These are phyloP conservation scores for Galerucella nymphaeae DNA, from an alignment of 2,888 invertebrate species.

Conservation along the genomic window DNA sequence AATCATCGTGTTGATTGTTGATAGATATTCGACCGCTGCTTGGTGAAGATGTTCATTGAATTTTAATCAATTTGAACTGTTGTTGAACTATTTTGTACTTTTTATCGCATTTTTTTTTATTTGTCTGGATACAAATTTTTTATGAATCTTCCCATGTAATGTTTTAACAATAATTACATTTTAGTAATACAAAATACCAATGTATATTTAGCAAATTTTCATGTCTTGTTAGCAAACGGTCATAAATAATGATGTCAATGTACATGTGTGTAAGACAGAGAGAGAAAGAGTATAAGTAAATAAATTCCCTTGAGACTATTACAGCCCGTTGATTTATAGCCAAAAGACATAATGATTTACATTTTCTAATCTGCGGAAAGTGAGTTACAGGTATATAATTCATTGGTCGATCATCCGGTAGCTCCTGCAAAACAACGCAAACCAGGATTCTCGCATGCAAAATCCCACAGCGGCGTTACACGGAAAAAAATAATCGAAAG, in stretches of 20 bases:
- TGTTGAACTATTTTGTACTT: no score
- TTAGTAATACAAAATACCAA: constrained; percentile 28
- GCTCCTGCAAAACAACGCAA: constrained; percentile 54
- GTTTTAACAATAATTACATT: constrained; percentile 17
- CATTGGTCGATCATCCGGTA: constrained; percentile 58
- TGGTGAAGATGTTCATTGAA: neutral
- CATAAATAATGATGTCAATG: constrained; percentile 43
- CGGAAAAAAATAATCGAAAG: no score
- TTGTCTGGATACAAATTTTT: neutral
- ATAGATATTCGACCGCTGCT: neutral
- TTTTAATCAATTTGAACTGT: no score
- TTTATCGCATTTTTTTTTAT: no score
- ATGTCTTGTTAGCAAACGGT: constrained; percentile 36
- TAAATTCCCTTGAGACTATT: constrained; percentile 45
- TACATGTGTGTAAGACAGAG: constrained; percentile 17
- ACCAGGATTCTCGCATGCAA: constrained; percentile 58
- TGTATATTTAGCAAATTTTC: constrained; percentile 47
- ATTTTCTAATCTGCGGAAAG: constrained; percentile 57
- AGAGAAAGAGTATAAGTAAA: constrained; percentile 44
- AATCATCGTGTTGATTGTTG: neutral
- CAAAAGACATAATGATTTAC: constrained; percentile 47
- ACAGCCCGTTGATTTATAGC: constrained; percentile 45
- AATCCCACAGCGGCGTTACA: constrained; percentile 24
- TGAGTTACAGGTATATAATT: constrained; percentile 54
- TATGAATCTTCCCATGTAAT: no score